phyloP scores from a whole-genome alignment of 2,888 invertebrate genomes.

The Epistrophe eligans region DNA sequence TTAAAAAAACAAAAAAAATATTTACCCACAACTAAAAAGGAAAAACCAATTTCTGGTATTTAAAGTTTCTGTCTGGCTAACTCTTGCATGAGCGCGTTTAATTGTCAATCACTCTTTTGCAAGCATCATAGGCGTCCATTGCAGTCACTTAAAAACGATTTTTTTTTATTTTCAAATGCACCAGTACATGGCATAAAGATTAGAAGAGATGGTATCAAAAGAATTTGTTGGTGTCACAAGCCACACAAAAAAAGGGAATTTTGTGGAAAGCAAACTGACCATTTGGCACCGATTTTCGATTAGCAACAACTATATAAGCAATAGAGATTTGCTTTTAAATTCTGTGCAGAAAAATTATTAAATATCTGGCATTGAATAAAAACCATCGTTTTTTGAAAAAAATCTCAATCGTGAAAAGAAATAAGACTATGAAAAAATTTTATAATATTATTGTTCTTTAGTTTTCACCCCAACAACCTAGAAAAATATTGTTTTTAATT shows the following conservation, averaged over 20 bases:
- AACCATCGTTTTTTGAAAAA: too few species aligned
- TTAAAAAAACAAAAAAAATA: neutral
- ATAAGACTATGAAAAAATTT: too few species aligned
- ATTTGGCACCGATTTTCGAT: conserved; percentile 1
- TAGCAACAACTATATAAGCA: too few species aligned
- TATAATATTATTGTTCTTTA: too few species aligned
- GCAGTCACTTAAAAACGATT: conserved; percentile 8
- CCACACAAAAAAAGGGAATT: neutral
- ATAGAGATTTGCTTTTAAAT: too few species aligned
- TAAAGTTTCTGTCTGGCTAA: conserved; percentile 14
- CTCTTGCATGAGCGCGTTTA: conserved; percentile 24
- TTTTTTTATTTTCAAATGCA: neutral
- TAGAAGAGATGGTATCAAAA: neutral
- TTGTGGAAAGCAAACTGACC: neutral
- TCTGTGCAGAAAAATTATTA: too few species aligned
- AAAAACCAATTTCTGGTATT: neutral
- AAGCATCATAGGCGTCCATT: conserved; percentile 11
- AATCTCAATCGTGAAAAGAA: too few species aligned
- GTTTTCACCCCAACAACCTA: neutral
- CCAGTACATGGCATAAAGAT: neutral
- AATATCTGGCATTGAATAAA: too few species aligned
- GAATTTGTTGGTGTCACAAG: conserved; percentile 12
- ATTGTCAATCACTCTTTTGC: conserved; percentile 36
- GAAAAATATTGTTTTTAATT: neutral
- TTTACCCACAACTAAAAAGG: neutral